Conservation (phyloP, 2,797 vertebrate species). For the Phoeniculus purpureus region DNA sequence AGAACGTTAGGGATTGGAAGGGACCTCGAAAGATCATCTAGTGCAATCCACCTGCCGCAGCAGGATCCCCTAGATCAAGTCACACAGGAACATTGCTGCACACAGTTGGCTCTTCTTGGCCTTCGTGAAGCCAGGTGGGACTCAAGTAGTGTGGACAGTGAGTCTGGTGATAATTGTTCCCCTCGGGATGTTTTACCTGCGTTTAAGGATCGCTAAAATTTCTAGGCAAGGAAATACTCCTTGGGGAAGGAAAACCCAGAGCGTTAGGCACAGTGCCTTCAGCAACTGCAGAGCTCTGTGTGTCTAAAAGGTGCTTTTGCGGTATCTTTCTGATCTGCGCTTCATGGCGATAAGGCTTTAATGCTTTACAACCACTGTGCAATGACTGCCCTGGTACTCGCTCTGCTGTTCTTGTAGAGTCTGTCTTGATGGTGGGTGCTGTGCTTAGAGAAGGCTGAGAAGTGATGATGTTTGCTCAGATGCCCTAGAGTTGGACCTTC, state of each 20-base stretch:
- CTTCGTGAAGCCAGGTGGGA: background rate
- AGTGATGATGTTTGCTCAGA: background rate
- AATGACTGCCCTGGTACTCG: background rate
- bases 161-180: background rate
- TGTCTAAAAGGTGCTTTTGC: background rate
- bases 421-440: fast-evolving
- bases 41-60: too few relatives aligned
- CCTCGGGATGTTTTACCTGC: background rate
- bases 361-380: background rate
- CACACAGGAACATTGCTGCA: background rate
- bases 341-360: background rate
- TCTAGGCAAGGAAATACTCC: background rate
- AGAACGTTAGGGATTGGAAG: too few relatives aligned
- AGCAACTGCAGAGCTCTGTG: background rate
- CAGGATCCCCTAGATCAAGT: too few relatives aligned
- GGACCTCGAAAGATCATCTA: too few relatives aligned
- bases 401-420: background rate
- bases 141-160: background rate
- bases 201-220: fast-evolving
- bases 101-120: background rate
- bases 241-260: background rate
- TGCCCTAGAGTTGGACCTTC: background rate
- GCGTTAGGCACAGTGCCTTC: background rate
- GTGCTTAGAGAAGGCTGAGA: background rate
- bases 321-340: background rate